A percentile compares a stretch with the other conserved stretches of the same genome.
Conservation (phyloP, 1,140 invertebrate species). For the Leptinotarsa undecemlineata region DNA sequence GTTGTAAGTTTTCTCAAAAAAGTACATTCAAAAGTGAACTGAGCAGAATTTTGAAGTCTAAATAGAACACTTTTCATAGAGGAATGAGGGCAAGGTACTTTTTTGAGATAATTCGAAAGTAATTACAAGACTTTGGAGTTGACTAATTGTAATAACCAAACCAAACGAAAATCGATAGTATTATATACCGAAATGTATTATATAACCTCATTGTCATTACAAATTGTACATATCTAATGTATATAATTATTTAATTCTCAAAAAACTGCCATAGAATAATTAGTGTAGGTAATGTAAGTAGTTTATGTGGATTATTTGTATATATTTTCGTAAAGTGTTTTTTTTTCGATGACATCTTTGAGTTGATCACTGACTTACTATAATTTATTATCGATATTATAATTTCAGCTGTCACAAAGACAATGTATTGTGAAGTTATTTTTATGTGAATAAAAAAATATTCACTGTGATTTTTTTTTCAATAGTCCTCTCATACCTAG, state of each 20-base stretch:
- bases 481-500: too few relatives aligned
- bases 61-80: too few relatives aligned
- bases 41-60: not conserved
- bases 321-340: slow-evolving; percentile 7
- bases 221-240: slow-evolving; percentile 17
- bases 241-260: slow-evolving; percentile 22
- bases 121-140: not conserved
- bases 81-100: not conserved
- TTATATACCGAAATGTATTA: slow-evolving; percentile 25
- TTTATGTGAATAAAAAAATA: not conserved
- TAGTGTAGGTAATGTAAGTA: slow-evolving; percentile 1
- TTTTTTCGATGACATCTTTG: not conserved
- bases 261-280: slow-evolving; percentile 19
- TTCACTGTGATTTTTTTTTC: too few relatives aligned
- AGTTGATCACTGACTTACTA: not conserved
- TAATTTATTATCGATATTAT: not conserved
- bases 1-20: not conserved
- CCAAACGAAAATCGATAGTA: slow-evolving; percentile 14
- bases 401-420: not conserved
- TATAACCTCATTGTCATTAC: slow-evolving; percentile 24
- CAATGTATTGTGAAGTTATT: not conserved
- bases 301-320: slow-evolving; percentile 4
- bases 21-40: not conserved
- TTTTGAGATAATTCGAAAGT: not conserved
- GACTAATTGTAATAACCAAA: not conserved